Evolutionary conservation across 2,113 vertebrate genomes (phyloP).

Genomic region (Microcebus tavaratra): DNA sequence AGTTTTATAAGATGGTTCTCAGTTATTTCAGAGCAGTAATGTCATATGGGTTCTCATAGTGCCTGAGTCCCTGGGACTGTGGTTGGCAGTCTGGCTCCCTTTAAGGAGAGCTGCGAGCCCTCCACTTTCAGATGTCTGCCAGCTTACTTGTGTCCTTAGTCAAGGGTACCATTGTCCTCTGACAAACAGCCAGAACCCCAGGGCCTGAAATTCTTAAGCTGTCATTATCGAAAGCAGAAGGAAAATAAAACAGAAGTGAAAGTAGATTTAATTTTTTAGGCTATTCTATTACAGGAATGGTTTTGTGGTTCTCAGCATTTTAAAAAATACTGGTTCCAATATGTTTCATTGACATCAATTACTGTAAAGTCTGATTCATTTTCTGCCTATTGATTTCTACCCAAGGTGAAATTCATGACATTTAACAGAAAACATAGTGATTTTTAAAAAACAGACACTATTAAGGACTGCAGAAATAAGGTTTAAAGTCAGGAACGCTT

Average conservation of each 20-base stretch:
- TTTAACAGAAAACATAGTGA: conserved; percentile 70
- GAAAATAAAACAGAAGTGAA: conserved; percentile 74
- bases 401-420: conserved; percentile 73
- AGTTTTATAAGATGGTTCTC: neutral
- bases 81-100: neutral
- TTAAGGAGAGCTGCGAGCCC: neutral
- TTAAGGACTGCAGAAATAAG: conserved; percentile 54
- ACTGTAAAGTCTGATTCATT: conserved; percentile 83
- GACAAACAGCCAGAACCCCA: neutral
- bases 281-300: conserved; percentile 76
- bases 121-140: neutral
- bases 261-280: conserved; percentile 59
- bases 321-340: conserved; percentile 71
- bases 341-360: conserved; percentile 77
- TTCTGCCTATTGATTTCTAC: conserved; percentile 80
- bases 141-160: neutral
- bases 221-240: conserved; percentile 63
- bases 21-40: neutral
- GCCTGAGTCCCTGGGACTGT: neutral
- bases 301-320: conserved; percentile 73
- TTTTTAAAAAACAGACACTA: neutral
- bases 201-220: neutral
- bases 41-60: neutral
- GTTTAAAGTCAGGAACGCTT: conserved; percentile 15
- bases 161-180: neutral